Evolutionary conservation across 1,140 invertebrate genomes (phyloP).

Genomic region (Drosophila equinoxialis): DNA sequence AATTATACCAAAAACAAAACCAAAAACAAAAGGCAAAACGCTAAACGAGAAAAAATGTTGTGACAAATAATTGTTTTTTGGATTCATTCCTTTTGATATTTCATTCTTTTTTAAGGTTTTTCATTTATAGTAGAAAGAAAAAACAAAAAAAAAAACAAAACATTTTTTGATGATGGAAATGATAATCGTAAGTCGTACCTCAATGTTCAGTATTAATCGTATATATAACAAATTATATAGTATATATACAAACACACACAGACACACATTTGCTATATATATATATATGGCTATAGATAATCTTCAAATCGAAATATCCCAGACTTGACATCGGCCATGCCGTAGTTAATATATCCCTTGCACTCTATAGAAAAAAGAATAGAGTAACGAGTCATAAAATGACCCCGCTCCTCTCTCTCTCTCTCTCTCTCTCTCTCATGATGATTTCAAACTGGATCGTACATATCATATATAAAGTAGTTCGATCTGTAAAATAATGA

Average conservation of each 20-base stretch:
- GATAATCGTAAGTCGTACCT: slow-evolving; percentile 81
- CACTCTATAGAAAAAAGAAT: background rate
- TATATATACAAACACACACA: slow-evolving; percentile 29
- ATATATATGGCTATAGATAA: slow-evolving; percentile 23
- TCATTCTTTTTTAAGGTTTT: slow-evolving; percentile 43
- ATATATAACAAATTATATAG: slow-evolving; percentile 45
- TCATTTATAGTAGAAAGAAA: slow-evolving; percentile 37
- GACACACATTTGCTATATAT: slow-evolving; percentile 1
- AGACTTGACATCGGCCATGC: background rate
- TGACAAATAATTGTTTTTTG: slow-evolving; percentile 71
- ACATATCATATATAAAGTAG: background rate
- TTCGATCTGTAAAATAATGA: background rate
- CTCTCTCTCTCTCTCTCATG: too few species aligned
- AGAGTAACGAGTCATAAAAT: background rate
- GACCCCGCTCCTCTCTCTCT: too few species aligned
- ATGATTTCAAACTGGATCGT: background rate
- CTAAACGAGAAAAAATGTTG: slow-evolving; percentile 60
- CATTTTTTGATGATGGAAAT: slow-evolving; percentile 60
- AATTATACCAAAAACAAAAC: slow-evolving; percentile 10
- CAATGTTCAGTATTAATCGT: slow-evolving; percentile 71
- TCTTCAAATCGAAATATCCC: background rate
- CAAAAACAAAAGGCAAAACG: background rate
- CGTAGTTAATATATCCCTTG: background rate
- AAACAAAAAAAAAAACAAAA: slow-evolving; percentile 51
- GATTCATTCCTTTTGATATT: slow-evolving; percentile 51